phyloP scores from a whole-genome alignment of 2,797 vertebrate species.

The Sebastes umbrosus region DNA sequence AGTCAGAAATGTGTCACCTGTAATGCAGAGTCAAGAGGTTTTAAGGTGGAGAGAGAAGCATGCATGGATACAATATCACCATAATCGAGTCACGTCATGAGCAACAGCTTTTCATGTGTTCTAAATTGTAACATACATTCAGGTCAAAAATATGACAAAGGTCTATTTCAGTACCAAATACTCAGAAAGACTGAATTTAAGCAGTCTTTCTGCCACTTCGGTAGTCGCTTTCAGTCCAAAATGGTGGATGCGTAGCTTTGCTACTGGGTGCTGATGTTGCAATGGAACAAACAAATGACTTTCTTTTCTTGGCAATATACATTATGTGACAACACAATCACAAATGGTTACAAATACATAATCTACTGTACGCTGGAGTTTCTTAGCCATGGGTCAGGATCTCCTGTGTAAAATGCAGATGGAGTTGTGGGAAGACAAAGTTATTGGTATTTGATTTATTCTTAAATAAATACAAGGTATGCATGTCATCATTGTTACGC shows the following conservation, averaged over 20 bases:
- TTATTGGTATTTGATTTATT: not conserved
- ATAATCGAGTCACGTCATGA: not conserved
- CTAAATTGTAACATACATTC: not conserved
- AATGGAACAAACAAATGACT: no score
- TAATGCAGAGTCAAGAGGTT: not conserved
- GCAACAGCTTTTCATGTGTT: not conserved
- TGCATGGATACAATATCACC: not conserved
- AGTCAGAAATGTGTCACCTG: not conserved
- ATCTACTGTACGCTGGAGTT: not conserved
- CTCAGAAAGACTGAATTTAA: not conserved
- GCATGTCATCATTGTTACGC: not conserved
- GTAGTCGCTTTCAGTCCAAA: no score
- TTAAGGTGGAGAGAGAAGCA: not conserved
- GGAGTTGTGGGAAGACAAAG: not conserved
- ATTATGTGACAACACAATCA: not conserved
- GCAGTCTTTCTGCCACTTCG: no score
- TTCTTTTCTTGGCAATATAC: no score
- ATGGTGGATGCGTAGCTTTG: no score
- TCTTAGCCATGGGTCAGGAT: not conserved
- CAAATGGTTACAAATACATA: not conserved
- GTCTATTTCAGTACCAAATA: not conserved
- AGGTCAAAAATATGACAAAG: not conserved
- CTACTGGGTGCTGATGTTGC: no score
- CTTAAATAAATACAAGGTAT: not conserved
- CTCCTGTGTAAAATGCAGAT: not conserved